Conservation (phyloP, 2,113 vertebrate species). For the Romanogobio albipinnatus region DNA sequence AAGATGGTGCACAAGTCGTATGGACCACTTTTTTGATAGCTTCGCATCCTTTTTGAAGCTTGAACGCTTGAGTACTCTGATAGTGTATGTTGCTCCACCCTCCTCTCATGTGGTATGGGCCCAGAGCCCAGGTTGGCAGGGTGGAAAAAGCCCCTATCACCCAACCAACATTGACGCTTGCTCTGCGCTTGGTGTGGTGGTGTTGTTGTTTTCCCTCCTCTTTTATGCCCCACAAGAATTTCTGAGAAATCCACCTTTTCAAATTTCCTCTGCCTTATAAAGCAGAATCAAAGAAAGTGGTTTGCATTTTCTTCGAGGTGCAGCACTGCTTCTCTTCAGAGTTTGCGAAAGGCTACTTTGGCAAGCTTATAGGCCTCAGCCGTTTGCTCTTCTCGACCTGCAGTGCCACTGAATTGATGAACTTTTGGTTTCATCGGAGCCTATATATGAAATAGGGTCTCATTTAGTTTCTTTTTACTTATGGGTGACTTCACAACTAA, state of each 20-base stretch:
- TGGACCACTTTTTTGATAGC: conserved; percentile 1
- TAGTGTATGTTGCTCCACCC: conserved; percentile 42
- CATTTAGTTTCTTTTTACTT: neutral
- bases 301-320: conserved; percentile 12
- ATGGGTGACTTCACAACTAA: neutral
- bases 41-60: conserved; percentile 1
- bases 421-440: neutral
- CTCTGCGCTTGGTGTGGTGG: conserved; percentile 6
- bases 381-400: neutral
- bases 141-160: conserved; percentile 68
- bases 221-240: conserved; percentile 63
- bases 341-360: conserved; percentile 9
- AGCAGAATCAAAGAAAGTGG: conserved; percentile 48
- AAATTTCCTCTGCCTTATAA: conserved; percentile 56
- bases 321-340: conserved; percentile 19
- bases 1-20: neutral
- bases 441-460: neutral
- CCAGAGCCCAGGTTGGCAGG: conserved; percentile 45
- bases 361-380: neutral
- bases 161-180: conserved; percentile 55
- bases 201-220: conserved; percentile 62
- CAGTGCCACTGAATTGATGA: neutral
- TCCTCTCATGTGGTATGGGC: conserved; percentile 71
- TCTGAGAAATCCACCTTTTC: conserved; percentile 67
- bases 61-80: neutral